These are phyloP conservation scores for Pristionchus entomophagus DNA, from an alignment of 2,888 invertebrate genomes.

Conservation along the genomic window DNA sequence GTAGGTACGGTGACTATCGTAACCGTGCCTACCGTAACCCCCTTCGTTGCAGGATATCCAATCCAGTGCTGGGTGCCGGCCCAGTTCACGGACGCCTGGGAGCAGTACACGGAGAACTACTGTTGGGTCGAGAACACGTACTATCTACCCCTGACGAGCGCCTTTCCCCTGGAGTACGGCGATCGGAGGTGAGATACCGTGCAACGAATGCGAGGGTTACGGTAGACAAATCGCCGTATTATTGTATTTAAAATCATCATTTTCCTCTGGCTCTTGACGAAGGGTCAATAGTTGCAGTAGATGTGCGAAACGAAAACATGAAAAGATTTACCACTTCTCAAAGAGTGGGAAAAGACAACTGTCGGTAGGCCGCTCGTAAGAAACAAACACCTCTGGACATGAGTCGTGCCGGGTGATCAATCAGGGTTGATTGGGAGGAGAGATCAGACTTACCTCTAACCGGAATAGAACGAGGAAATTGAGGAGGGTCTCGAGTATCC, in stretches of 20 bases:
- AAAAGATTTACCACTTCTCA: no score
- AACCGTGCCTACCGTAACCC: not conserved
- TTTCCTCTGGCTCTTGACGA: no score
- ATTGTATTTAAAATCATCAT: no score
- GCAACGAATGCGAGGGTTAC: no score
- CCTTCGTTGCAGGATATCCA: conserved; percentile 70
- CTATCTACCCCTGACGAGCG: conserved; percentile 78
- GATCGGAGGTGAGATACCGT: conserved; percentile 75
- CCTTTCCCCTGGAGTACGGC: conserved; percentile 75
- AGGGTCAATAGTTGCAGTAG: no score
- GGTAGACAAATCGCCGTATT: no score
- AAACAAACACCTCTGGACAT: conserved; percentile 27
- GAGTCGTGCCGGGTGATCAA: not conserved
- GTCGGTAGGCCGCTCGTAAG: not conserved
- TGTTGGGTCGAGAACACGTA: conserved; percentile 80
- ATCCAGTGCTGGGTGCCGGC: conserved; percentile 79
- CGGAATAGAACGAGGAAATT: no score
- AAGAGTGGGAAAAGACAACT: no score
- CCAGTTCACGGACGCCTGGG: conserved; percentile 79
- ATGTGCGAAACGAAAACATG: no score
- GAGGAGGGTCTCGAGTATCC: no score
- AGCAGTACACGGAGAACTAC: conserved; percentile 79
- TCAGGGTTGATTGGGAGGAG: not conserved
- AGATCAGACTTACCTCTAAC: no score
- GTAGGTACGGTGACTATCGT: conserved; percentile 63